Evolutionary conservation across 1,140 invertebrate species (phyloP), one percentile per base, ranked within the genome.

Genomic region (Trichogramma pretiosum): DNA sequence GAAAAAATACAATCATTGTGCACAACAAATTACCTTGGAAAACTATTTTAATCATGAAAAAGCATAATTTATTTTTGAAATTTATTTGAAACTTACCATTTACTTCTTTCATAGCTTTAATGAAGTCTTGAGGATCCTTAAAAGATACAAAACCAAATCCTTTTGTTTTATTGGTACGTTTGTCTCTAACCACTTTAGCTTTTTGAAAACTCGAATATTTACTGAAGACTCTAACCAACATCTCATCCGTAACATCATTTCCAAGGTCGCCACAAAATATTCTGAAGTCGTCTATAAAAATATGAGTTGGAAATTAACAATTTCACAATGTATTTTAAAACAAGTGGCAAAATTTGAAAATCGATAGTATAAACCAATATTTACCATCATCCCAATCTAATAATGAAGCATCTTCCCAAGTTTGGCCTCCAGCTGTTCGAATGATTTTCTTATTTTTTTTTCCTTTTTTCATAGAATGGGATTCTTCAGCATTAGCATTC

Each of bases 111-210:
- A 98, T 98, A 9, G 97, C 97, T 61, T 88, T 85, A 28, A 95
- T 93, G 62, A 98, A 99, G 68, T 99, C 97, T 30, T 87, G 84
- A 0, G 96, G 93, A 71, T 99, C 93, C 64, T 92, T 94, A 64
- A 99, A 98, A 57, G 94, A 98, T 26, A 98, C 91, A 69, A 99
- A 99, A 5, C 96, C 96, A 73, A 95, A 99, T 7, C 96, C 96
- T 76, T 97, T 97, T 36, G 89, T 96, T 73, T 99, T 99, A 64
- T 98, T 98, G 0, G 93, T 95, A 36, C 94, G 72, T 63, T 95
- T 96, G 65, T 99, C 96, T 52, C 96, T 74, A 2, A 99, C 82
- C 5, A 99, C 95, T 68, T 94, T 94, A 0, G 96, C 95, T 65
- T 84, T 86, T 62, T 88, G 78, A 70, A 99, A 99, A 32, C 93